Evolutionary conservation across 2,888 invertebrate species (phyloP), one percentile per base, ranked within the genome.

Genomic region (Oligia fasciuncula): DNA sequence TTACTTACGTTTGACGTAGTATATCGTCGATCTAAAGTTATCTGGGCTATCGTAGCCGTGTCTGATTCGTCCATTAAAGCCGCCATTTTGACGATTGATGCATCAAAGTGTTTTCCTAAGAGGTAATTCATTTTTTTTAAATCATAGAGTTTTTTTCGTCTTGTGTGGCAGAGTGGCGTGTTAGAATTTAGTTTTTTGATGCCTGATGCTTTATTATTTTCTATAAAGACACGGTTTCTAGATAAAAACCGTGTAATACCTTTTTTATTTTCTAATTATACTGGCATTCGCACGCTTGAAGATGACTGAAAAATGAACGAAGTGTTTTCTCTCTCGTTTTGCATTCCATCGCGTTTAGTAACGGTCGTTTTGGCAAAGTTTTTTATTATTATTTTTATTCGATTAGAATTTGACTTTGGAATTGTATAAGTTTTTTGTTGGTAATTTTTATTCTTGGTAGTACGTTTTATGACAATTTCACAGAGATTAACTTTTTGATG

Each of bases 231-330:
- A 60, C 75, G 43, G 29, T 83, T 62, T 85, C 74, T 80, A 83
- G 80, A 86, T 86, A 75, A 76, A 60, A 76, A 60, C n/a, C 46
- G 76, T 81, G 76, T 63, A 73, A 85, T 71, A 74, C 77, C 63
- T 85, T 87, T 86, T 81, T 85, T 85, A 76, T 80, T 87, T 78
- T 86, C 68, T 79, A 87, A 85, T 87, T 87, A 85, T 57, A 46
- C 35, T 72, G 82, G 79, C 13, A 85, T 85, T 87, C 85, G 79
- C 77, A 87, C 85, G 85, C 77, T 87, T 76, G 76, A 76, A 13
- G 66, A 72, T 79, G 68, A 81, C 85, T 87, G 77, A 85, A 82
- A 87, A 79, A 85, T 82, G 68, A 69, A 77, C 77, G 60, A 69
- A 77, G 23, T 69, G 87, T 85, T 86, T 87, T 87, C 82, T 86